These are phyloP conservation scores for Centropus bengalensis DNA, from an alignment of 2,113 vertebrate genomes.

Conservation along the genomic window DNA sequence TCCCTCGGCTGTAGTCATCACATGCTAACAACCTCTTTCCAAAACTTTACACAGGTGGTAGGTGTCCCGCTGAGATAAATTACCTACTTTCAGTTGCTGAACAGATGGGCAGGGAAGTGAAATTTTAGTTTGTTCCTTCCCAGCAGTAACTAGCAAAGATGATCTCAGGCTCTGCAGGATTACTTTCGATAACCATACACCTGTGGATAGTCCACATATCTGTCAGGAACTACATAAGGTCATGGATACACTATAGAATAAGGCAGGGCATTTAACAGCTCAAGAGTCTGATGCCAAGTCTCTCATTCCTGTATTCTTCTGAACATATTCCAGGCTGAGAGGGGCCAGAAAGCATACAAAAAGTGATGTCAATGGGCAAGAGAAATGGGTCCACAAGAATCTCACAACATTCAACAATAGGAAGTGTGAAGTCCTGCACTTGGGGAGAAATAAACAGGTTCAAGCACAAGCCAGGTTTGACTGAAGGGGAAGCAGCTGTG, in stretches of 20 bases:
- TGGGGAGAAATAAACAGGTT: neutral
- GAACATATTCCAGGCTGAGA: neutral
- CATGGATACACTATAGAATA: neutral
- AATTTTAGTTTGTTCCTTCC: constrained; percentile 51
- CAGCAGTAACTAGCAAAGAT: constrained; percentile 58
- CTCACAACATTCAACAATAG: neutral
- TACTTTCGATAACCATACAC: constrained; percentile 48
- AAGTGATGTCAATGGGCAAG: neutral
- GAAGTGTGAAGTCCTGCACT: neutral
- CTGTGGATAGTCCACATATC: neutral
- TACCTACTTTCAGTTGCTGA: constrained; percentile 49
- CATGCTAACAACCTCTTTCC: constrained; percentile 14
- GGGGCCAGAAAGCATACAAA: neutral
- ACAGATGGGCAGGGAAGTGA: constrained; percentile 50
- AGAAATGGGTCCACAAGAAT: neutral
- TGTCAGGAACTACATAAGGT: constrained; percentile 28
- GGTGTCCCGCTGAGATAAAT: constrained; percentile 41
- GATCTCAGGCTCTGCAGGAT: constrained; percentile 28
- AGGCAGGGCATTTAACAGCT: neutral
- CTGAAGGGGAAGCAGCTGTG: neutral
- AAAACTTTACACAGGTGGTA: constrained; percentile 43
- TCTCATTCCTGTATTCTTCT: neutral
- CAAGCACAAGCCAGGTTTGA: neutral
- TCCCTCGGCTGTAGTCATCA: neutral
- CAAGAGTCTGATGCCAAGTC: neutral